Base-by-base conservation (phyloP, 2,113 vertebrate genomes). In the Pelecanus crispus region DNA sequence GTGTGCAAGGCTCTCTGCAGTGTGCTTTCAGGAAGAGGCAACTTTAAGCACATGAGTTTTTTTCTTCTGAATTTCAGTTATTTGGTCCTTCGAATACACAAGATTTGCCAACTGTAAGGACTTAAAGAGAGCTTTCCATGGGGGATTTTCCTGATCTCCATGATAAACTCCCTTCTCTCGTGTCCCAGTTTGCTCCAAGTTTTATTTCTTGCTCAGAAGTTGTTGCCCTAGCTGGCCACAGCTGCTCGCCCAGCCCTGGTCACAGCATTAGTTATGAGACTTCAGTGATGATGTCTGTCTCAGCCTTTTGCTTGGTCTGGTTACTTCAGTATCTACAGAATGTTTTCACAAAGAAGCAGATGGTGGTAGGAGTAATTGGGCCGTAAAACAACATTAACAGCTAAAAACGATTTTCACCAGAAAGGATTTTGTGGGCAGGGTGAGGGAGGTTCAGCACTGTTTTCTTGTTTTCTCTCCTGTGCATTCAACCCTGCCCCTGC, bases 331-430 rank as follows among this genome's bases (percentile, higher is more conserved):
- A 96, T 96, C 96, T 85, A 88, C 95, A 95, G 96, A 96, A 96
- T 97, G 97, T 97, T 97, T 97, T 96, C 97, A 95, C 90, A 95
- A 93, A 96, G 96, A 87, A 94, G 92, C 94, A 97, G 97, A 96
- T 97, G 97, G 93, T 84, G 72, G 89, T 97, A 95, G 89, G 96
- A 97, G 95, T 93, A 93, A 97, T 89, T 93, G 93, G 96, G 93
- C 93, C 80, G n/a, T 84, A 81, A 96, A 93, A 95, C 90, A 89
- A 95, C 90, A 61, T 93, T 92, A 88, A 71, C 87, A 92, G 47
- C 95, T 96, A 86, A 82, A 92, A 83, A 22, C 53, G 18, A 67
- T 97, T 96, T 95, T 94, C 91, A 63, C 95, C 92, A 92, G 92
- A 78, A 90, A 92, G 91, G 94, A 92, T 92, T 94, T 88, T 77